A percentile compares a stretch with the other conserved stretches of the same genome.
phyloP scores from a whole-genome alignment of 2,888 invertebrate genomes.

The Eledone cirrhosa region DNA sequence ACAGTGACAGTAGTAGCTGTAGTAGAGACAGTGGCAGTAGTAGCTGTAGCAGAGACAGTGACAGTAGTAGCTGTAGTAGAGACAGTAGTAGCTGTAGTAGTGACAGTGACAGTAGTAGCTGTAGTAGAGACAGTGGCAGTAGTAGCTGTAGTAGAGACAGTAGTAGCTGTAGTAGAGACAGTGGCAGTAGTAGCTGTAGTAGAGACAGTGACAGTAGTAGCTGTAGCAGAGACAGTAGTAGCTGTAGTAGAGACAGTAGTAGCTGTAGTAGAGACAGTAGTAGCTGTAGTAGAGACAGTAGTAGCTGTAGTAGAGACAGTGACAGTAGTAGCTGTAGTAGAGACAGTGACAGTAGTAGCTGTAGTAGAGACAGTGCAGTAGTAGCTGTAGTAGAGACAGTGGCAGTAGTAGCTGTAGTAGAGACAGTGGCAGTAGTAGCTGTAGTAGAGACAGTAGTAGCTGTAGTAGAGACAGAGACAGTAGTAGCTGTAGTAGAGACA shows the following conservation, averaged over 20 bases:
- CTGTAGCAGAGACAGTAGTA: no score
- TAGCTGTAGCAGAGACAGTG: no score
- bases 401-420: no score
- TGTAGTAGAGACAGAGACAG: no score
- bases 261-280: background rate
- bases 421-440: no score
- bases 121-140: no score
- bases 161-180: background rate
- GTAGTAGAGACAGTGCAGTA: background rate
- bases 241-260: background rate
- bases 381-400: no score
- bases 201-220: constrained; percentile 9
- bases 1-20: constrained; percentile 8
- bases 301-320: background rate
- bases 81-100: constrained; percentile 2
- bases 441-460: background rate
- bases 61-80: constrained; percentile 20
- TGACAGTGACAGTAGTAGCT: constrained; percentile 1
- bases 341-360: background rate
- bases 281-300: background rate
- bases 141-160: background rate
- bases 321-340: background rate
- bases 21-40: no score
- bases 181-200: no score
- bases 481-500: background rate